Percentiles rank a stretch among this genome's conserved stretches.
Evolutionary conservation across 2,797 vertebrate species (phyloP).

Genomic region (Trematomus bernacchii): DNA sequence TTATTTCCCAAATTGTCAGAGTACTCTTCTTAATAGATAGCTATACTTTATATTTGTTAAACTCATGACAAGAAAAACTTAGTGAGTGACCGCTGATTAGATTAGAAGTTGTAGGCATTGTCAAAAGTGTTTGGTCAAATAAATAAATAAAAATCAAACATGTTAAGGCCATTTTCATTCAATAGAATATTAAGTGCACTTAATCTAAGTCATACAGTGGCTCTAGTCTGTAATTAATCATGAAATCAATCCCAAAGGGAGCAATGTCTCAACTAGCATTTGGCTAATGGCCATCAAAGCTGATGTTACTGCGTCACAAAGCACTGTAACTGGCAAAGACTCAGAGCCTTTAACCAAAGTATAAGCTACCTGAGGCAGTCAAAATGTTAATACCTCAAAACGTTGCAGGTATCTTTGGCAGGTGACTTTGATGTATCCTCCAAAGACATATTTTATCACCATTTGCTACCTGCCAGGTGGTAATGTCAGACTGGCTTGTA

Average conservation of each 20-base stretch:
- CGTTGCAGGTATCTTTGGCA: slow-evolving; percentile 27
- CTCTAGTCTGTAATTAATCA: slow-evolving; percentile 37
- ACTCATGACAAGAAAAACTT: not conserved
- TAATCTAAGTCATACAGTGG: slow-evolving; percentile 1
- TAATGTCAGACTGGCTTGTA: slow-evolving; percentile 45
- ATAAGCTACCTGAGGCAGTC: slow-evolving; percentile 2
- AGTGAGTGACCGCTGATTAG: not conserved
- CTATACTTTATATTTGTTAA: not conserved
- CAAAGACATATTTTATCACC: slow-evolving; percentile 46
- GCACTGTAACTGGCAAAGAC: slow-evolving; percentile 6
- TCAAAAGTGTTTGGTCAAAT: not conserved
- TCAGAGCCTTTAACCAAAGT: slow-evolving; percentile 19
- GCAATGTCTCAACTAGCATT: slow-evolving; percentile 26
- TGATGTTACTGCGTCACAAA: slow-evolving; percentile 5
- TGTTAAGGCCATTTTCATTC: not conserved
- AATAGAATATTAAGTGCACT: not conserved
- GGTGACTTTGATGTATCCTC: slow-evolving; percentile 47
- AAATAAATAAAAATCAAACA: not conserved
- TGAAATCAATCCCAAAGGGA: slow-evolving; percentile 27
- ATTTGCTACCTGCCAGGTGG: slow-evolving; percentile 32
- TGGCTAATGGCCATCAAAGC: slow-evolving; percentile 32
- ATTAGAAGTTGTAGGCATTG: not conserved
- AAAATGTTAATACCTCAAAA: slow-evolving; percentile 43
- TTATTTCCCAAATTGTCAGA: not conserved
- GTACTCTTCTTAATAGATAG: not conserved